Evolutionary conservation across 2,113 vertebrate species (phyloP), one percentile per base, ranked within the genome.

Genomic region (Anas platyrhynchos): DNA sequence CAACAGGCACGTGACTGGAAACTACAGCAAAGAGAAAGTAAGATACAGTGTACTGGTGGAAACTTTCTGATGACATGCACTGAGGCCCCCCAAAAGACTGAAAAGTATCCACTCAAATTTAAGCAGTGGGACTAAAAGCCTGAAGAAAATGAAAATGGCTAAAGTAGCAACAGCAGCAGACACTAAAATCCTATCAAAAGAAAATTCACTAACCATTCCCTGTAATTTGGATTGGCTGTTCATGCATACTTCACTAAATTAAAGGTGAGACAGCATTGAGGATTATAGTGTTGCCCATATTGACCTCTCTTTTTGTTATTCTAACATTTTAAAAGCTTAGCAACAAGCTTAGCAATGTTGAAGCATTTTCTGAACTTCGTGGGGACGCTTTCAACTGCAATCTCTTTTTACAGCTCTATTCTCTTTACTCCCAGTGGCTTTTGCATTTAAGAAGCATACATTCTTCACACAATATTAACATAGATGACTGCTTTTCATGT

Each of bases 211-310:
- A 66, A 67, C 4, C 7, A 36, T 78, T 88, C 81, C 56, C 32
- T 90, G 3, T 18, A 38, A 46, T 68, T 88, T 72, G 80, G 54
- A 86, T 16, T 58, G 14, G 26, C 34, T 82, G 23, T 59, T 91
- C 66, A 59, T 7, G 38, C 13, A 74, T 3, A 55, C 3, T 78
- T 67, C 8, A 23, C 20, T 31, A 91, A 90, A 93, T n/a, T 36
- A 75, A 86, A 89, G 38, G 32, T 9, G 20, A 89, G 56, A 46
- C 29, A 91, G 32, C 18, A 81, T 9, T 43, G 56, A 86, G 13
- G 4, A 84, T 92, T 58, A 74, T 0, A 44, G 16, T 3, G 17
- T 34, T 1, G 0, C 9, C 27, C 22, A 86, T 18, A 17, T 41
- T 80, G 44, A 90, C 7, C 20, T 66, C 14, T 18, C 71, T 21